phyloP scores from a whole-genome alignment of 2,888 invertebrate genomes.

The Habroteleia sp. region DNA sequence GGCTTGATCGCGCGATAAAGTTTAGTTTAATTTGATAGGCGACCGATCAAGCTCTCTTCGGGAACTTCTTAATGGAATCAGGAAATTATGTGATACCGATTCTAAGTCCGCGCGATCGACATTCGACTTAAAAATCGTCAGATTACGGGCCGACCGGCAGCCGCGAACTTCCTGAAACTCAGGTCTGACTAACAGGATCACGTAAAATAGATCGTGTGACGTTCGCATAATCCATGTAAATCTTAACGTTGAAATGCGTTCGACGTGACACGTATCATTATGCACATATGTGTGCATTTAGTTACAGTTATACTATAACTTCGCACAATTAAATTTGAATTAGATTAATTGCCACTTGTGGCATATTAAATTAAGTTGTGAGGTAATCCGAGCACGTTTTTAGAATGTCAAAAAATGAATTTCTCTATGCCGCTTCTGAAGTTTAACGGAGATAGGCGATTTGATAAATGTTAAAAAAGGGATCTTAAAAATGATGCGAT shows the following conservation, averaged over 20 bases:
- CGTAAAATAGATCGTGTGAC: slow-evolving; percentile 57
- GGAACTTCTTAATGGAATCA: slow-evolving; percentile 41
- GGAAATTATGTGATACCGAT: slow-evolving; percentile 47
- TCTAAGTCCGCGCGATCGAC: slow-evolving; percentile 16
- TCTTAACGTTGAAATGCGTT: slow-evolving; percentile 37
- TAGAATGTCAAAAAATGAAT: too few relatives aligned
- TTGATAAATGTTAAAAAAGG: too few relatives aligned
- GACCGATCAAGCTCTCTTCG: slow-evolving; percentile 21
- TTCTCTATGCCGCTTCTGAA: too few relatives aligned
- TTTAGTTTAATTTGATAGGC: slow-evolving; percentile 47
- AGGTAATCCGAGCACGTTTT: too few relatives aligned
- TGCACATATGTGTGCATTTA: slow-evolving; percentile 31
- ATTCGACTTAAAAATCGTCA: slow-evolving; percentile 32
- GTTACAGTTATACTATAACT: slow-evolving; percentile 47
- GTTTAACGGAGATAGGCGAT: too few relatives aligned
- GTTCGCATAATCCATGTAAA: slow-evolving; percentile 45
- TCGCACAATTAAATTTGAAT: slow-evolving; percentile 20
- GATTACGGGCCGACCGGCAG: slow-evolving; percentile 14
- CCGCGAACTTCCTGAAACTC: slow-evolving; percentile 49
- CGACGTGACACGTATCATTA: slow-evolving; percentile 37
- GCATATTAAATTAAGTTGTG: too few relatives aligned
- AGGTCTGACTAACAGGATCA: slow-evolving; percentile 53
- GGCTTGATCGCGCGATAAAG: slow-evolving; percentile 46
- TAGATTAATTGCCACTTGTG: background rate
- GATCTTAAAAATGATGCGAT: too few relatives aligned